Base-by-base conservation (phyloP, 2,113 vertebrate species). In the Eptatretus burgeri region DNA sequence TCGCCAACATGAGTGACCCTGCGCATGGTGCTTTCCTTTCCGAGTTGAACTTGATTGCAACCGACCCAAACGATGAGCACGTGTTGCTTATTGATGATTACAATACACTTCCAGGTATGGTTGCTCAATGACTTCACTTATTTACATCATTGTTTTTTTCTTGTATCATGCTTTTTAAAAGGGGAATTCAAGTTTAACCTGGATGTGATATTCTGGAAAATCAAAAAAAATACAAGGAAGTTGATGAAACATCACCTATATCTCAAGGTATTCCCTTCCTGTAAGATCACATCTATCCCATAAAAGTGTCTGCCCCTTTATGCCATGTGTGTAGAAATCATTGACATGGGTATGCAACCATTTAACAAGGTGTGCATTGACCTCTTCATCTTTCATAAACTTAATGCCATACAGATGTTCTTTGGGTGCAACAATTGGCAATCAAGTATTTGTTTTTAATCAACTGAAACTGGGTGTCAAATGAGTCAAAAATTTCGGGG, bases 31-130 rank as follows among this genome's bases (percentile, higher is more conserved):
- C 85, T 69, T 91, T 91, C 63, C 69, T 84, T 64, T 72, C 19
- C 16, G 82, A 87, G 68, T 76, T 91, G n/a, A 83, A 84, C 64
- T 76, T 85, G 64, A 91, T 88, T 49, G 85, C 84, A 49, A 88
- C 85, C 2, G 82, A 85, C 62, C 84, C 84, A 13, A 83, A 87
- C 71, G 72, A 68, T 60, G 82, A 91, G 65, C 84, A 91, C 67
- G 76, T 84, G 81, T 85, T 80, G 64, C 79, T 83, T 64, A 84
- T 84, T 53, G 82, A 85, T 72, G 82, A 85, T 71, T 87, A 83
- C 68, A 85, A 84, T 65, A 82, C 79, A 11, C 74, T 87, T 17
- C 68, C 83, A 82, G 82, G 84, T 91, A 20, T 11, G 56, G 1
- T 65, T 68, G 65, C 70, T 56, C 64, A 19, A 41, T 67, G 52